These are phyloP conservation scores for Karalla daura DNA, from an alignment of 2,797 vertebrate species.

Conservation along the genomic window DNA sequence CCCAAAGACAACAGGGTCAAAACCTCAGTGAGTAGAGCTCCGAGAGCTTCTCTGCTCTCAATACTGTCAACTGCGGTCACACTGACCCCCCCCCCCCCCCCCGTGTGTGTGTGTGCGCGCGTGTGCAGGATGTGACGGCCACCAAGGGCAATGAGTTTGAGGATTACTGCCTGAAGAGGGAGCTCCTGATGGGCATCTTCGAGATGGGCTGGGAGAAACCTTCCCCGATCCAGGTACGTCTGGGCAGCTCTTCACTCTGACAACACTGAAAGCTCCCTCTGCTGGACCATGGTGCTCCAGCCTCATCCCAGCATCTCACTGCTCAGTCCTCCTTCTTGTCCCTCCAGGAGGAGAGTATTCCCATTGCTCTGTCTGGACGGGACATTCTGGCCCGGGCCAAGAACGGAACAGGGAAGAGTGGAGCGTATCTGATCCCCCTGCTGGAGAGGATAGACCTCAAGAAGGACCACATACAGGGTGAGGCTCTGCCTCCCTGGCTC, in stretches of 20 bases:
- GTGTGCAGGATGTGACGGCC: constrained; percentile 83
- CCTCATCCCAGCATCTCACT: background rate
- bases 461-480: constrained; percentile 87
- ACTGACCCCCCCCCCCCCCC: no score
- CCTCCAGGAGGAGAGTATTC: constrained; percentile 87
- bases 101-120: no score
- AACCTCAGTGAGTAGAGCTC: constrained; percentile 81
- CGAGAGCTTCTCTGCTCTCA: fast-evolving
- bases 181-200: constrained; percentile 89
- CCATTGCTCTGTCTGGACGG: constrained; percentile 86
- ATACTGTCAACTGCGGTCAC: no score
- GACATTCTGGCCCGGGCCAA: constrained; percentile 88
- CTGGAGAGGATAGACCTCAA: constrained; percentile 88
- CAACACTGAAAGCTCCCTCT: no score
- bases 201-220: constrained; percentile 91
- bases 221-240: constrained; percentile 87
- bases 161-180: constrained; percentile 88
- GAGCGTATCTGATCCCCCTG: constrained; percentile 87
- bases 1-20: constrained; percentile 84
- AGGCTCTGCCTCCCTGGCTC: constrained; percentile 4
- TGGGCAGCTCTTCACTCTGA: no score
- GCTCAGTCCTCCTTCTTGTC: background rate
- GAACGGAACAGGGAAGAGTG: constrained; percentile 88
- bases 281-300: background rate
- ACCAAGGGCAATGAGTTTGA: constrained; percentile 90